Base-by-base conservation (phyloP, 2,797 vertebrate species). In the Thalassophryne amazonica region DNA sequence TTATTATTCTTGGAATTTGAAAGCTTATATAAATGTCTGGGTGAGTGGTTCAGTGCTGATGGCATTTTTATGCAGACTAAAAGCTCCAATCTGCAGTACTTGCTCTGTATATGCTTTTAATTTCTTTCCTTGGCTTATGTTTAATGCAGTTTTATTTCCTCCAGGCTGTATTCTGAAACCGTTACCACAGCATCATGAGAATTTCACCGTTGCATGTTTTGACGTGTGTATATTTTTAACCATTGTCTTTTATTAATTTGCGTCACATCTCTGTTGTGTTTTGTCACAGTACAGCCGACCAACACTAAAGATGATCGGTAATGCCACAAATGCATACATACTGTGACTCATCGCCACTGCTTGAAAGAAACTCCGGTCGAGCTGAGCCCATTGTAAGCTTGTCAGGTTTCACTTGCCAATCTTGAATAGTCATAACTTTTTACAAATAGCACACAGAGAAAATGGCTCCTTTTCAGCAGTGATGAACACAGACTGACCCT, bases 371-470 rank as follows among this genome's bases (percentile, higher is more conserved):
- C 57, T 48, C 33, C 53, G 65, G 53, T 12, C 16, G 48, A 32
- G 56, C 3, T 41, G 25, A 17, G 14, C 27, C 27, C 2, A 6
- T 34, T 27, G 30, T 12, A 48, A 39, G 24, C 29, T 19, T 2
- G 1, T 7, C 3, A 13, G 30, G 38, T 56, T 57, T 70, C 32
- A 48, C n/a, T 55, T 54, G 34, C 54, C 53, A 49, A 50, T 68
- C 11, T 33, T n/a, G 14, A 55, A 52, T 34, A 43, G 14, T 21
- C 53, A 23, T 30, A 28, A 37, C 5, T 40, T 17, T 37, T 50
- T 34, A 49, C 61, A 25, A 43, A 47, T 12, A 18, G 17, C 64
- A 67, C 33, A 51, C 65, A 56, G 47, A 43, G 36, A 62, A 54
- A 15, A 3, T 6, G 11, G 22, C 17, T 49, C 24, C 20, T 7